A percentile compares a stretch with the other conserved stretches of the same genome.
These are phyloP conservation scores for Candoia aspera DNA, from an alignment of 2,113 vertebrate genomes.

Conservation along the genomic window DNA sequence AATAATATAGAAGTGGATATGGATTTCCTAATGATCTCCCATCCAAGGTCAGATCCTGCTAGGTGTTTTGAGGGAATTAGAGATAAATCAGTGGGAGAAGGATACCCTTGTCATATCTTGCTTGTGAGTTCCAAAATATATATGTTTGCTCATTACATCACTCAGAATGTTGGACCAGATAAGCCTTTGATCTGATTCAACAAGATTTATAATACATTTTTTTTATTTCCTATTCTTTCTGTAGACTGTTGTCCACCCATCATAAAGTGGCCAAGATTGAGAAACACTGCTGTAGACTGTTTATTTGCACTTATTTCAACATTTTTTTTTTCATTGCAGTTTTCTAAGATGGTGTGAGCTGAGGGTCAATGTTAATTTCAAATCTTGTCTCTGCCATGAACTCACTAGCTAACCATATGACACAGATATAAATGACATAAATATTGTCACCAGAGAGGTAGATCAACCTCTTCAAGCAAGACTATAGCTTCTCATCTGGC, in stretches of 20 bases:
- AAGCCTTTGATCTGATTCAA: too few relatives aligned
- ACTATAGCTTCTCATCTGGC: not conserved
- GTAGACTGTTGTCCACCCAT: too few relatives aligned
- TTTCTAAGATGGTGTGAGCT: not conserved
- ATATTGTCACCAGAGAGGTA: too few relatives aligned
- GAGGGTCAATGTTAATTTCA: not conserved
- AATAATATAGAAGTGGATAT: not conserved
- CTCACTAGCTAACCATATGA: too few relatives aligned
- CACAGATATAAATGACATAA: too few relatives aligned
- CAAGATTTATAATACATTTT: constrained; percentile 4
- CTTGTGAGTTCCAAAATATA: not conserved
- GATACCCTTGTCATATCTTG: not conserved
- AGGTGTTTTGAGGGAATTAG: not conserved
- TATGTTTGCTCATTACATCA: too few relatives aligned
- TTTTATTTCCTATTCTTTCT: not conserved
- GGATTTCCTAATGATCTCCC: not conserved
- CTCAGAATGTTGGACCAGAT: too few relatives aligned
- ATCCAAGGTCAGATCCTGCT: not conserved
- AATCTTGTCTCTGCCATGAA: too few relatives aligned
- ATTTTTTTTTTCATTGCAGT: constrained; percentile 33
- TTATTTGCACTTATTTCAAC: constrained; percentile 30
- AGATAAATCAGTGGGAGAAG: not conserved
- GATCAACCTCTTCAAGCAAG: not conserved
- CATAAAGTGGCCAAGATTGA: too few relatives aligned
- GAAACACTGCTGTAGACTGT: not conserved